Evolutionary conservation across 1,140 invertebrate genomes (phyloP).

Genomic region (Anagrus nilaparvatae): DNA sequence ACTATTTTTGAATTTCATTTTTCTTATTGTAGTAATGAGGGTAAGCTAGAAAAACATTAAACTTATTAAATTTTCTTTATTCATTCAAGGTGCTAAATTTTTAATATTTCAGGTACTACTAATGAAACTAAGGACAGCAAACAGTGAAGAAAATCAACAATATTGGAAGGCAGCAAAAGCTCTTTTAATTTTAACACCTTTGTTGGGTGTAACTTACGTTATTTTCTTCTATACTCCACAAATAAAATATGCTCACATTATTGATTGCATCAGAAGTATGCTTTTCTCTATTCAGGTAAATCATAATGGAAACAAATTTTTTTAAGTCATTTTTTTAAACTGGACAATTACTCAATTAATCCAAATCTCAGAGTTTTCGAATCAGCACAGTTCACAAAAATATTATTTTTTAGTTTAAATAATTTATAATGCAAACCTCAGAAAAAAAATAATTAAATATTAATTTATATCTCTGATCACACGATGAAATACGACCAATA

Average conservation of each 20-base stretch:
- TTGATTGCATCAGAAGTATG: slow-evolving; percentile 58
- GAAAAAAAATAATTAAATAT: too few species aligned
- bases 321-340: too few species aligned
- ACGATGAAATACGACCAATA: too few species aligned
- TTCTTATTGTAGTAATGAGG: slow-evolving; percentile 87
- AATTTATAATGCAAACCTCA: too few species aligned
- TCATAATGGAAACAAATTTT: too few species aligned
- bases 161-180: slow-evolving; percentile 84
- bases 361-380: too few species aligned
- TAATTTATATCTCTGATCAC: too few species aligned
- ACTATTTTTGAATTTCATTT: slow-evolving; percentile 71
- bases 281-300: slow-evolving; percentile 78
- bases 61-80: not conserved
- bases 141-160: slow-evolving; percentile 76
- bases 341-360: too few species aligned
- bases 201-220: slow-evolving; percentile 81
- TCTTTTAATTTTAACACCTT: slow-evolving; percentile 73
- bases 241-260: slow-evolving; percentile 53
- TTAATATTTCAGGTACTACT: slow-evolving; percentile 61
- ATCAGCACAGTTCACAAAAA: too few species aligned
- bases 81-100: not conserved
- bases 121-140: slow-evolving; percentile 80
- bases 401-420: too few species aligned
- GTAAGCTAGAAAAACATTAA: slow-evolving; percentile 44
- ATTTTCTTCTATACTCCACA: slow-evolving; percentile 65